phyloP scores from a whole-genome alignment of 2,888 invertebrate genomes.

The Electrophaes corylata region DNA sequence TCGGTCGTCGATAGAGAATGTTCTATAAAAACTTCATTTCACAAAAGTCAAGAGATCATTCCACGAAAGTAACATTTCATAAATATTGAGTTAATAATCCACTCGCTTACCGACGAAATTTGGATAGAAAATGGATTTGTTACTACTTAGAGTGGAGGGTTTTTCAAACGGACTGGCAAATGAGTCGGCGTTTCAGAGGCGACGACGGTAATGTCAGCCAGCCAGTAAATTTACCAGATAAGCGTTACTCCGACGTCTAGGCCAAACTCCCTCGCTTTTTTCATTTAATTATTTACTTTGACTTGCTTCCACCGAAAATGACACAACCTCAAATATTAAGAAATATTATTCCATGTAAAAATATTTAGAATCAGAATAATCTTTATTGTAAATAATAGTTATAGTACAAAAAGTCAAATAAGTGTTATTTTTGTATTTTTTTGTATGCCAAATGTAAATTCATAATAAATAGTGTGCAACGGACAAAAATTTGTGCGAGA shows the following conservation, averaged over 20 bases:
- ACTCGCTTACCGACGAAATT: constrained; percentile 15
- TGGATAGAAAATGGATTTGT: constrained; percentile 48
- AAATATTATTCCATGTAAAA: constrained; percentile 16
- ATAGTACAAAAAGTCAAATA: too few relatives aligned
- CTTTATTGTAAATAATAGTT: too few relatives aligned
- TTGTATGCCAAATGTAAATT: too few relatives aligned
- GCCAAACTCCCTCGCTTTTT: constrained; percentile 69
- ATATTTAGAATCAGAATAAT: too few relatives aligned
- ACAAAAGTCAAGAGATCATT: neutral
- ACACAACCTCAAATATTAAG: constrained; percentile 38
- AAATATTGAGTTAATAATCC: constrained; percentile 5
- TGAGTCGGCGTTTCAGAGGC: constrained; percentile 73
- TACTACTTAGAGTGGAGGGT: constrained; percentile 55
- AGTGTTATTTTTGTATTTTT: too few relatives aligned
- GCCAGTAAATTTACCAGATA: constrained; percentile 80
- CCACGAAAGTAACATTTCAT: neutral
- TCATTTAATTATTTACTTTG: constrained; percentile 77
- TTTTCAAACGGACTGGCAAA: constrained; percentile 76
- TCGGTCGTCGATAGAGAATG: too few relatives aligned
- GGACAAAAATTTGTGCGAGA: too few relatives aligned
- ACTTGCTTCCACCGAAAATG: constrained; percentile 57
- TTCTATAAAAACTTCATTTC: neutral
- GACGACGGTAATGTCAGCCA: constrained; percentile 77
- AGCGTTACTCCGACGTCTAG: constrained; percentile 70
- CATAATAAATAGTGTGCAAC: too few relatives aligned